These are phyloP conservation scores for Brachyhypopomus occidentalis DNA, from an alignment of 2,113 vertebrate species.

Conservation along the genomic window DNA sequence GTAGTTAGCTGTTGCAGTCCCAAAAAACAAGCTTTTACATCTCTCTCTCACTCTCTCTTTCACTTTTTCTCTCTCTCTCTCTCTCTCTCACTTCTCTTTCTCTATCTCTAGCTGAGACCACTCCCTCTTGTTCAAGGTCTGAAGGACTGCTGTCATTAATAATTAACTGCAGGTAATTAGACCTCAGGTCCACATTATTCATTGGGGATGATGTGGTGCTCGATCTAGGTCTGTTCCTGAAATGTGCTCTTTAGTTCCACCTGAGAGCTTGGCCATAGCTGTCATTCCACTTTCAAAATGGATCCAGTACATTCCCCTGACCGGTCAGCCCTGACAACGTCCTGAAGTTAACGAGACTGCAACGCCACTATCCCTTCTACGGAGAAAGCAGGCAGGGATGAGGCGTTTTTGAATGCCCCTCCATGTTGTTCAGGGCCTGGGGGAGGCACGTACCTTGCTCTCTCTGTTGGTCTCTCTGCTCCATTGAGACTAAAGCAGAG, in stretches of 20 bases:
- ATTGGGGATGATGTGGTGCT: conserved; percentile 55
- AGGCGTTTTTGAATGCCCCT: not conserved
- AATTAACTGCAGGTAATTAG: conserved; percentile 72
- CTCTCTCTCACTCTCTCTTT: not conserved
- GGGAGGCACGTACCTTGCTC: conserved; percentile 85
- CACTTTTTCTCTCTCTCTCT: not conserved
- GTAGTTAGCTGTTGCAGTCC: not conserved
- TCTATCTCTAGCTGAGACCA: conserved; percentile 25
- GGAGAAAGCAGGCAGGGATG: not conserved
- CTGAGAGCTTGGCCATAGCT: conserved; percentile 21
- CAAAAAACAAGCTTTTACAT: not conserved
- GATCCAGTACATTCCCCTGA: conserved; percentile 3
- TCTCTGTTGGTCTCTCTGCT: conserved; percentile 95
- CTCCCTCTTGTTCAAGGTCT: conserved; percentile 55
- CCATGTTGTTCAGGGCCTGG: too few relatives aligned
- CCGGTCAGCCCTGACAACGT: not conserved
- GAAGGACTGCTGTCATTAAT: conserved; percentile 64
- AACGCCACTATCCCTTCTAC: not conserved
- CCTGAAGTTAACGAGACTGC: not conserved
- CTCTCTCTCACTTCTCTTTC: not conserved
- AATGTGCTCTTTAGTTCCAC: conserved; percentile 35
- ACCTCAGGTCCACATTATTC: conserved; percentile 68
- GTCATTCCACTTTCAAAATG: conserved; percentile 1
- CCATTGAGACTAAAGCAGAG: conserved; percentile 98
- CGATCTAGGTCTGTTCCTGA: conserved; percentile 47